Evolutionary conservation across 2,113 vertebrate species (phyloP).

Genomic region (Tetraodon nigroviridis): DNA sequence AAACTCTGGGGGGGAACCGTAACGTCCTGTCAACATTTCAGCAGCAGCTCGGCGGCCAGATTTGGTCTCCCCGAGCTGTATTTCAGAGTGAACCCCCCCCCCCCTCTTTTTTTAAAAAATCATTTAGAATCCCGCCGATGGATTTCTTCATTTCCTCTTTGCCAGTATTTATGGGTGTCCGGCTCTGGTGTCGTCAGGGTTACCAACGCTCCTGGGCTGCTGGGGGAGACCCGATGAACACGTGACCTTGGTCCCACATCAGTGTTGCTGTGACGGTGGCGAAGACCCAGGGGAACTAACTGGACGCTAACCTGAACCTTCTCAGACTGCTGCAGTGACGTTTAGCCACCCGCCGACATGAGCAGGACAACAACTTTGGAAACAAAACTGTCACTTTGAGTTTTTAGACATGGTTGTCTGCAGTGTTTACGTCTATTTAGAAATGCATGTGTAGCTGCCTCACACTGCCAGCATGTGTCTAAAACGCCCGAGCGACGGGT

Average conservation of each 20-base stretch:
- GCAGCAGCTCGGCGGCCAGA: slow-evolving; percentile 46
- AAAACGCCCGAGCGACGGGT: slow-evolving; percentile 45
- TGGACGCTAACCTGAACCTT: slow-evolving; percentile 1
- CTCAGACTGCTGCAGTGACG: slow-evolving; percentile 10
- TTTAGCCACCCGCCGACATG: slow-evolving; percentile 13
- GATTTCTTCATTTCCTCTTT: slow-evolving; percentile 12
- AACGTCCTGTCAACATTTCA: slow-evolving; percentile 46
- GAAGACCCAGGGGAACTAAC: slow-evolving; percentile 12
- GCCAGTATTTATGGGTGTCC: slow-evolving; percentile 46
- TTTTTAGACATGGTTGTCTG: slow-evolving; percentile 25
- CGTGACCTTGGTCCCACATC: slow-evolving; percentile 52
- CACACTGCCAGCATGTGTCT: slow-evolving; percentile 59
- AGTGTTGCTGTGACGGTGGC: slow-evolving; percentile 11
- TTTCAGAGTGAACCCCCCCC: slow-evolving; percentile 29
- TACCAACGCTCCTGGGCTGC: too few species aligned
- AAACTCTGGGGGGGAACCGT: slow-evolving; percentile 27
- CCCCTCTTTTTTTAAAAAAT: slow-evolving; percentile 29
- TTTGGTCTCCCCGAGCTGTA: slow-evolving; percentile 19
- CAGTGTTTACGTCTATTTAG: slow-evolving; percentile 56
- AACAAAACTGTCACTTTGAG: slow-evolving; percentile 3
- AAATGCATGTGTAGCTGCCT: slow-evolving; percentile 63
- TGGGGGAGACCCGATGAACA: slow-evolving; percentile 31
- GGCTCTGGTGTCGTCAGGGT: too few species aligned
- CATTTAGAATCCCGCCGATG: neutral
- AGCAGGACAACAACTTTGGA: slow-evolving; percentile 16